These are phyloP conservation scores for Eristalinus aeneus DNA, from an alignment of 2,888 invertebrate species.

Conservation along the genomic window DNA sequence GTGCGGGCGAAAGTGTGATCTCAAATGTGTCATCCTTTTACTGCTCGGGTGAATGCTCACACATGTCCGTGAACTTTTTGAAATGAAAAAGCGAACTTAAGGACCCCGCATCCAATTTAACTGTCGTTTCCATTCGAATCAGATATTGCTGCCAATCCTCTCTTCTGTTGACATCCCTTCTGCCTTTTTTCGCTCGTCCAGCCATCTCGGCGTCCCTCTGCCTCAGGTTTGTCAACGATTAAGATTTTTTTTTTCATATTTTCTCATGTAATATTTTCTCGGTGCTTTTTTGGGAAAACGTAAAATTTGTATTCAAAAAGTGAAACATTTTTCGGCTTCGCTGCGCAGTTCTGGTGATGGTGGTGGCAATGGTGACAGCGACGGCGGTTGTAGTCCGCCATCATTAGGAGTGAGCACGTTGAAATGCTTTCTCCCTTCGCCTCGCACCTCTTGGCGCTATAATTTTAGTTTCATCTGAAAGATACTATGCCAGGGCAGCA, in stretches of 20 bases:
- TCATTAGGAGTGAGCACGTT: constrained; percentile 58
- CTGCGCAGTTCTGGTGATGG: constrained; percentile 44
- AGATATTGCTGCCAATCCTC: constrained; percentile 49
- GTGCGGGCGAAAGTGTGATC: neutral
- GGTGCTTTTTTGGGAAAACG: neutral
- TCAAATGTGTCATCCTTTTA: constrained; percentile 41
- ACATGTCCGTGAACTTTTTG: constrained; percentile 64
- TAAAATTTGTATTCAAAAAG: constrained; percentile 69
- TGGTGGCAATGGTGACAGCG: constrained; percentile 5
- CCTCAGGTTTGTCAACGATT: constrained; percentile 47
- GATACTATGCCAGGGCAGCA: constrained; percentile 25
- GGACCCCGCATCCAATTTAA: constrained; percentile 64
- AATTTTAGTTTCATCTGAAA: constrained; percentile 54
- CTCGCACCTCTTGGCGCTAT: constrained; percentile 39
- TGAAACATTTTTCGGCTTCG: constrained; percentile 67
- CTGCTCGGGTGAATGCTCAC: constrained; percentile 65
- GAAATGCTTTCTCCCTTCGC: constrained; percentile 41
- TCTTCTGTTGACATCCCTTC: constrained; percentile 26
- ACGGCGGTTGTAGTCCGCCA: constrained; percentile 21
- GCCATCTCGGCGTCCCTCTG: too few species aligned
- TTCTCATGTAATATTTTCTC: constrained; percentile 15
- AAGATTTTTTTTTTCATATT: constrained; percentile 26
- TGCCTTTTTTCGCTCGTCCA: constrained; percentile 32
- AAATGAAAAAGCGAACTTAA: constrained; percentile 64
- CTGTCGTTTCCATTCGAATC: constrained; percentile 58